phyloP scores from a whole-genome alignment of 2,113 vertebrate species.

The Myotis lucifugus region DNA sequence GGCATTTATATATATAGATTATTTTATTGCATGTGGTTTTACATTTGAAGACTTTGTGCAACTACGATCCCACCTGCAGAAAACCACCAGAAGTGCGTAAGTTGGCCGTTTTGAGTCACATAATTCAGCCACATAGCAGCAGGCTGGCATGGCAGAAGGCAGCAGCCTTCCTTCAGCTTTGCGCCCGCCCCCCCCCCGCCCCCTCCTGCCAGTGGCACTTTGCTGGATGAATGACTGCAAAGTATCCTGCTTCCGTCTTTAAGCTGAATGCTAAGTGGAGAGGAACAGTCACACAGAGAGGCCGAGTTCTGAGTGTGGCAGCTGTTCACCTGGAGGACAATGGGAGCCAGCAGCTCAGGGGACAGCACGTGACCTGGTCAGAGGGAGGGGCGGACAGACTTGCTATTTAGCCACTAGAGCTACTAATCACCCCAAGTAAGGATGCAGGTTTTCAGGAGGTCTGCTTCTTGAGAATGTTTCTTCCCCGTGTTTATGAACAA shows the following conservation, averaged over 20 bases:
- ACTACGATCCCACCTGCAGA: not conserved
- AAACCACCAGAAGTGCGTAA: not conserved
- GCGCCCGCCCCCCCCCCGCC: not conserved
- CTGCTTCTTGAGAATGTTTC: not conserved
- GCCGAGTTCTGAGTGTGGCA: accelerated
- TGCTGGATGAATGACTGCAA: not conserved
- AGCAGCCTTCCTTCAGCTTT: not conserved
- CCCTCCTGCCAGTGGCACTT: not conserved
- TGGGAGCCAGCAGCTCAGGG: not conserved
- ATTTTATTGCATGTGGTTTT: not conserved
- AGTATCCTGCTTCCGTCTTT: not conserved
- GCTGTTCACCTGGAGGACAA: not conserved
- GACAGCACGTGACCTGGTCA: not conserved
- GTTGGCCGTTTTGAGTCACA: not conserved
- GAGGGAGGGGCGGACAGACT: not conserved
- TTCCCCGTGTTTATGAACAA: not conserved
- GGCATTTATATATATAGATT: not conserved
- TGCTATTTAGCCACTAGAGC: not conserved
- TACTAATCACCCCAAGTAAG: not conserved
- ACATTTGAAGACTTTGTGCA: not conserved
- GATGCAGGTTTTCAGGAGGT: not conserved
- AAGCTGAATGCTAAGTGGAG: not conserved
- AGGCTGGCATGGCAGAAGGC: not conserved
- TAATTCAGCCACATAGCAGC: accelerated
- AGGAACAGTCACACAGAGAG: not conserved